These are phyloP conservation scores for Urocolius indicus DNA, from an alignment of 2,113 vertebrate species.

Conservation along the genomic window DNA sequence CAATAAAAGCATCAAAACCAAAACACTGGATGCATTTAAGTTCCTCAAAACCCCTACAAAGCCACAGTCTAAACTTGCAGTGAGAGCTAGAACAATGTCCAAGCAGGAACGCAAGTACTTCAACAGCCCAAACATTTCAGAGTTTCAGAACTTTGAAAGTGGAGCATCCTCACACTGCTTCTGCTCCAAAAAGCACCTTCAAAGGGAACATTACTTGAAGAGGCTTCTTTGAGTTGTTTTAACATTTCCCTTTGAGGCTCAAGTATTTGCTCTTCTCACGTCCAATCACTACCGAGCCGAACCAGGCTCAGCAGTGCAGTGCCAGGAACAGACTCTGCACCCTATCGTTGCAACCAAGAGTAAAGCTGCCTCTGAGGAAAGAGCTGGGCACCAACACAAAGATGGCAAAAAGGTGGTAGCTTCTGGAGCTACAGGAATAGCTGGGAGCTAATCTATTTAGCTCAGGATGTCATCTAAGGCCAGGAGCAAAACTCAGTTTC, in stretches of 20 bases:
- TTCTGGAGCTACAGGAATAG: background rate
- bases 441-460: background rate
- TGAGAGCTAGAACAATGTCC: background rate
- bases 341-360: background rate
- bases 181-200: slow-evolving; percentile 14
- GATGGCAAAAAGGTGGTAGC: background rate
- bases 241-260: background rate
- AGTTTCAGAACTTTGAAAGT: background rate
- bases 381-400: background rate
- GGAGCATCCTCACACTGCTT: background rate
- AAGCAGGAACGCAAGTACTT: background rate
- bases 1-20: background rate
- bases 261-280: background rate
- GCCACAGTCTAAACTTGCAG: background rate
- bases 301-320: background rate
- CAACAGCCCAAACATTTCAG: background rate
- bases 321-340: background rate
- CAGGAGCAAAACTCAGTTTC: background rate
- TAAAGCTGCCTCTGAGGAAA: background rate
- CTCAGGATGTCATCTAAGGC: background rate
- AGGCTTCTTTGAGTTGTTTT: slow-evolving; percentile 10
- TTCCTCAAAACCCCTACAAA: background rate
- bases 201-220: background rate
- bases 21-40: background rate
- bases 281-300: background rate